Base-by-base conservation (phyloP, 2,888 invertebrate species). In the Trachelus troglodyta region DNA sequence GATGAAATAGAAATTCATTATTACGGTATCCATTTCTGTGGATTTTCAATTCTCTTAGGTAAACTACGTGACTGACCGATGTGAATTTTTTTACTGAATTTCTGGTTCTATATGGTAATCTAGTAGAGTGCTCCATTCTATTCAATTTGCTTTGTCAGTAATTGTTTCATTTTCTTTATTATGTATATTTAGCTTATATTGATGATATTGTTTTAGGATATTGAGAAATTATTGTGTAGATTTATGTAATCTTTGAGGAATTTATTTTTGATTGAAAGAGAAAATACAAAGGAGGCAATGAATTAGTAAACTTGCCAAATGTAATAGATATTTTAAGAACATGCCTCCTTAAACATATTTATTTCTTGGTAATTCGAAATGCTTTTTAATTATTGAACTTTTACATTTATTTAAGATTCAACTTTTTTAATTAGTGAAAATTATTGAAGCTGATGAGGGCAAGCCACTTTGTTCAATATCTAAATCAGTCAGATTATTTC, bases 401-500 rank as follows among this genome's bases (percentile, higher is more conserved):
- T 40, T 40, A 56, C 15, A 56, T 23, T 56, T 9, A 0, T 56
- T 56, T 23, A 56, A 23, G 15, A 56, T 56, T 56, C 23, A 23
- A 23, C 23, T 6, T 40, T 23, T 23, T 23, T 56, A 56, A 9
- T 2, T 23, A 23, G 56, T 56, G 9, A 23, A 56, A 9, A 9
- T 23, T 23, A 23, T 3, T 23, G 23, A 9, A 56, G 56, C 56
- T 23, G 56, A 56, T 23, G 56, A 23, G 76, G 80, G 33, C 4
- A 83, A 11, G 3, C 79, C 81, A n/a, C 23, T 31, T 1, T 35
- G 9, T 31, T 33, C 73, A 4, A 37, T 76, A n/a, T 80, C 74
- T 1, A 80, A 75, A 11, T 56, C 75, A 30, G 40, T 77, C 11
- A 81, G 1, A 15, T 79, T 84, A 40, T 83, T 84, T 3, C 73